Evolutionary conservation across 1,140 invertebrate genomes (phyloP), one percentile per base, ranked within the genome.

Genomic region (Spodoptera frugiperda): DNA sequence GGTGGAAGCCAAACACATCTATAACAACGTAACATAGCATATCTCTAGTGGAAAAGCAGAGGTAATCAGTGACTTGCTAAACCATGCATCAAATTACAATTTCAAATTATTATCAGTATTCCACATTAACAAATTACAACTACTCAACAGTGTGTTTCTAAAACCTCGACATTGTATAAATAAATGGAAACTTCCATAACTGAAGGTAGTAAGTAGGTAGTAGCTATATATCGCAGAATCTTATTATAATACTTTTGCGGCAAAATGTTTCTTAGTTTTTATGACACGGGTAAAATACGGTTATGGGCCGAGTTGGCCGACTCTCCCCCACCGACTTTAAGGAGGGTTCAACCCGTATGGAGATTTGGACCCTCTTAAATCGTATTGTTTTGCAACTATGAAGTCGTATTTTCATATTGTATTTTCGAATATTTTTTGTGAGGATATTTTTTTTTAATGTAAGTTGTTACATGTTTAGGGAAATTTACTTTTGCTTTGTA

Each of bases 241-340:
- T 82, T 87, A 85, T 89, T 86, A 89, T 84, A 84, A 85, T 87
- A 85, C 82, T 86, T 84, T 84, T 87, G 84, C 79, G 86, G 85
- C 77, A 79, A 79, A 81, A 86, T 88, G 84, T 89, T 88, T 89
- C 85, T 89, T 86, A 90, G 88, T 91, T 92, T 92, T 91, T 92
- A 92, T 82, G 90, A 90, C 84, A 61, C 76, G 74, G 78, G 79
- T 91, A 84, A 92, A 85, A 87, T 92, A 92, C 86, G 82, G 85
- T 91, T 89, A 92, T 91, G 70, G 84, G 78, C 48, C 44, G 63
- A 85, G 78, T 87, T 85, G 65, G 82, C 82, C 83, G 79, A 86
- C 81, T 80, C 83, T 82, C 83, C 80, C 80, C 82, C 79, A 61
- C 19, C 17, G 63, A 48, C 74, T 61, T 61, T 61, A 53, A 76